Evolutionary conservation across 2,113 vertebrate species (phyloP), one percentile per base, ranked within the genome.

Genomic region (Halcyon malimbica): DNA sequence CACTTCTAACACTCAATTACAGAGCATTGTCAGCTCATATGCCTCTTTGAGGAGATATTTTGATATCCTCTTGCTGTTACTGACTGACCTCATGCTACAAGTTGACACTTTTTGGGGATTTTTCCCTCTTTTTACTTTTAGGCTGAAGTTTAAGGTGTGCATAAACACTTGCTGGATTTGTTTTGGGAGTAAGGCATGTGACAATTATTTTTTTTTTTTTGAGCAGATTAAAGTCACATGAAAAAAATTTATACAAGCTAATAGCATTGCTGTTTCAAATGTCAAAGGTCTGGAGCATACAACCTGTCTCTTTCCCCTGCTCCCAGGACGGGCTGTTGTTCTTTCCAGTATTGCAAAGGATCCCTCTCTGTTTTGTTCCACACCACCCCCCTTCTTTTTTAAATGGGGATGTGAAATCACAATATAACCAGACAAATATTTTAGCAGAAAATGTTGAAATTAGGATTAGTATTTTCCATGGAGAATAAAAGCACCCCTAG

Each of bases 361-460:
- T 83, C 14, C 24, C 3, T 59, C 19, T 67, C 16, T 1, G 0
- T 18, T 17, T 18, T 13, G 10, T 3, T 2, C 10, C 3, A 42
- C 42, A 42, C 42, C 42, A 42, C 42, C 15, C 5, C 8, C 6
- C 13, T 21, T 13, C 2, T 62, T 76, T 87, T 82, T 54, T 6
- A 48, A 80, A 64, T 24, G 17, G 9, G 10, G 13, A 28, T 56
- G 14, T 70, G 21, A 76, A 73, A 83, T 29, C 4, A 3, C 29
- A 44, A 56, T 64, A 37, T n/a, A 81, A 41, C 20, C 53, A 76
- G 48, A 26, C 19, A 80, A 60, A n/a, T 74, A 42, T 23, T 8
- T 48, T 64, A 73, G 70, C 35, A 71, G 25, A 89, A 63, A 83
- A 80, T 23, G 5, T 16, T 42, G 51, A 74, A 70, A 59, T 80